Evolutionary conservation across 2,888 invertebrate species (phyloP).

Genomic region (Amphipyra tragopoginis): DNA sequence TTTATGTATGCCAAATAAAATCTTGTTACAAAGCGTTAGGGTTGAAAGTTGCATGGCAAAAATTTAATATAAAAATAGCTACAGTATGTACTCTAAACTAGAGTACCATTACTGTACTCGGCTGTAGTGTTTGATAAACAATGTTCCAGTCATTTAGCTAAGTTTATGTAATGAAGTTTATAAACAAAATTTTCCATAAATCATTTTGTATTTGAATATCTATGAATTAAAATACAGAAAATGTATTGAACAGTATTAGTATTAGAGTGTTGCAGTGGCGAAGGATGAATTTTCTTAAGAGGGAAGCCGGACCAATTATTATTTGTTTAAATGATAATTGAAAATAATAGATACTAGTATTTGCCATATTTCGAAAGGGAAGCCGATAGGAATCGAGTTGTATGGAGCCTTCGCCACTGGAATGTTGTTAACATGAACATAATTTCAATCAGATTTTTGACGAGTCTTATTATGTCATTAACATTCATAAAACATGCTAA

Average conservation of each 20-base stretch:
- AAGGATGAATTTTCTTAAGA: no score
- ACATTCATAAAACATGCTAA: not conserved
- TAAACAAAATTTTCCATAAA: no score
- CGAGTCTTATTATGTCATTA: not conserved
- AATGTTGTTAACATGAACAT: not conserved
- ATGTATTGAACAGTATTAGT: no score
- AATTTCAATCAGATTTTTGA: not conserved
- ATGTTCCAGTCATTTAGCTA: not conserved
- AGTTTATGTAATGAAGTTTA: not conserved
- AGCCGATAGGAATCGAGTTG: no score
- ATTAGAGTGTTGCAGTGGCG: no score
- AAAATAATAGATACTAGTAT: no score
- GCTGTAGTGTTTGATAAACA: slow-evolving; percentile 4
- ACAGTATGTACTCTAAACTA: not conserved
- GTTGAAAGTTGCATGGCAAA: not conserved
- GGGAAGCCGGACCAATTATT: no score
- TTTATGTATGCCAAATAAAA: no score
- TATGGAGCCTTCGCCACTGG: no score
- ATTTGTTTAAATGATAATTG: no score
- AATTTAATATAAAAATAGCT: not conserved
- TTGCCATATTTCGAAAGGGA: no score
- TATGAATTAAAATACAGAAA: no score
- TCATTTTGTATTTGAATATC: not conserved
- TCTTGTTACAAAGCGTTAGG: not conserved
- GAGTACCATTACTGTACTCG: not conserved